Evolutionary conservation across 1,140 invertebrate genomes (phyloP).

Genomic region (Holotrichia oblita): DNA sequence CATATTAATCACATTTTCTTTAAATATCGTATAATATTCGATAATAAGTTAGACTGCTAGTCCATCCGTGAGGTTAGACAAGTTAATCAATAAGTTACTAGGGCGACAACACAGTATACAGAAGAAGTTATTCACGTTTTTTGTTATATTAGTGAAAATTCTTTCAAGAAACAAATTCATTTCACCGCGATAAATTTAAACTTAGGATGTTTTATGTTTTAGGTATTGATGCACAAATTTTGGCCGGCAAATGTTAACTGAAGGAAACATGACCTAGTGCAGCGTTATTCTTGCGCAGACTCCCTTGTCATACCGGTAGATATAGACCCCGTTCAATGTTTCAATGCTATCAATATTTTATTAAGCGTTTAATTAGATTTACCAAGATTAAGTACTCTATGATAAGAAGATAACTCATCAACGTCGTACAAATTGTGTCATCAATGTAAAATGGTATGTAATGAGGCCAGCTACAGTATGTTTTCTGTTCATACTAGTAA

Average conservation of each 20-base stretch:
- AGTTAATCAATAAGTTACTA: slow-evolving; percentile 17
- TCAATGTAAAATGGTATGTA: neutral
- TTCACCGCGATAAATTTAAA: neutral
- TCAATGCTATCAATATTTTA: neutral
- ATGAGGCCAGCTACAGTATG: too few species aligned
- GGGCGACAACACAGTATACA: neutral
- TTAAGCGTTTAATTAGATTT: neutral
- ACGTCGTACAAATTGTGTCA: neutral
- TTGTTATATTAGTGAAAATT: neutral
- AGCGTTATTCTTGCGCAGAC: neutral
- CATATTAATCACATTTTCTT: slow-evolving; percentile 23
- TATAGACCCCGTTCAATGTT: neutral
- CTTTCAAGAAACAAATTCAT: neutral
- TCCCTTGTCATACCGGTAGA: neutral
- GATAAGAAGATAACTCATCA: neutral
- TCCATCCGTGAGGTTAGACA: neutral
- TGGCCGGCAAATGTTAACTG: neutral
- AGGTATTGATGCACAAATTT: neutral
- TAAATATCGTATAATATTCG: neutral
- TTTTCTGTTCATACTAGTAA: too few species aligned
- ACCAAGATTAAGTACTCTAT: neutral
- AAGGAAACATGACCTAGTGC: slow-evolving; percentile 14
- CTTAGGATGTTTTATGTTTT: neutral
- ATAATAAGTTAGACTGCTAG: neutral
- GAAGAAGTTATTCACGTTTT: neutral